Base-by-base conservation (phyloP, 2,797 vertebrate species). In the Acipenser transmontanus region DNA sequence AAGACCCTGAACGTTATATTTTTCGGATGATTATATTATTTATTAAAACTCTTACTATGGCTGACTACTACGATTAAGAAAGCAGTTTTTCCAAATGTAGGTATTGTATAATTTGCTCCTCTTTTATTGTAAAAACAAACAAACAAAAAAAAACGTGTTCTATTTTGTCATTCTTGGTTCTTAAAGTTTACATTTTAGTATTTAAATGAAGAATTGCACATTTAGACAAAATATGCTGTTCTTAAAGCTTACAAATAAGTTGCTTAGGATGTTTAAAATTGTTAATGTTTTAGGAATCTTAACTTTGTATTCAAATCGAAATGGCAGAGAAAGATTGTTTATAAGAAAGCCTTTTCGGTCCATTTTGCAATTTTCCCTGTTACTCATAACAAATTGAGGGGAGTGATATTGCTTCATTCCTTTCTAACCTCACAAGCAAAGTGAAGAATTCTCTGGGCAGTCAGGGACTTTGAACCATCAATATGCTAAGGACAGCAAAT, bases 101-200 rank as follows among this genome's bases (percentile, higher is more conserved):
- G 79, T 83, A 80, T 70, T 78, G 71, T 67, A 75, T 82, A 79
- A 56, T 78, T 81, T 84, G 75, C 54, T 82, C 76, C 78, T 72
- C 69, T 80, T 80, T 79, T 77, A 77, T 78, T 86, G 77, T 88
- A 82, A 65, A 76, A 77, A 79, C 73, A 17, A 17, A 17, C 17
- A 34, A 34, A 34, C 2, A 34, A 34, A 34, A 68, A 79, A 77
- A 81, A 81, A 76, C 80, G 79, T 89, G 81, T 84, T 86, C 34
- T 34, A 74, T 80, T 78, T 84, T 89, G 73, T 87, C 76, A 76
- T 82, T 88, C 34, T 84, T 87, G 83, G 77, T 85, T 91, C 85
- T 81, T 81, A 84, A 91, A 83, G 87, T 92, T 93, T 88, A 89
- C 87, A 88, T 91, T 88, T 90, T 81, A 85, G 80, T 79, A 86